Evolutionary conservation across 2,113 vertebrate species (phyloP), one percentile per base, ranked within the genome.

Genomic region (Macquaria australasica): DNA sequence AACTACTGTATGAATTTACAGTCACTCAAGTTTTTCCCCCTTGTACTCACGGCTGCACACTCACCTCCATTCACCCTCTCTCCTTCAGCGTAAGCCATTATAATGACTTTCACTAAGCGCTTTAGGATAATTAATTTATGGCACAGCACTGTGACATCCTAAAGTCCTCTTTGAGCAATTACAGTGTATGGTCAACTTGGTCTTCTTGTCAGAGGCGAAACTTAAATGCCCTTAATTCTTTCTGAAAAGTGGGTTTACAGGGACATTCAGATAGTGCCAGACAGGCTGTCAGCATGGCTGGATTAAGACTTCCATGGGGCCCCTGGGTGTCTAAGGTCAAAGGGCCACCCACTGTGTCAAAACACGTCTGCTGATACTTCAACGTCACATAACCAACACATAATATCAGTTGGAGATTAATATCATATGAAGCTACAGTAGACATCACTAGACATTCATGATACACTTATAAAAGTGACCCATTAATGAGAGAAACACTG

Each of bases 81-180:
- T 82, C 68, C 72, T 81, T 88, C 79, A 81, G 50, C 43, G 79
- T 72, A 67, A 91, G 82, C 82, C 76, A 84, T 91, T 81, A 86
- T 78, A 74, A 80, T 88, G 77, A 90, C 88, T 91, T 87, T 77
- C 83, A 89, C 78, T 88, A 89, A 93, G 86, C 82, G 70, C 91
- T 90, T 92, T 90, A 89, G 86, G 80, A 74, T 88, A 90, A 93
- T 93, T 89, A 77, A 93, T 93, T 91, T 82, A 89, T 86, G 87
- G 88, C 81, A 81, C 78, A 77, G 74, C 73, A 76, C 88, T 87
- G 91, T 91, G 88, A 86, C 88, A 88, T 84, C 86, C 79, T 72
- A 77, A 88, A 92, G 89, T 86, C 88, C 80, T 86, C 74, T 85
- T 77, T 91, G 78, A 91, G 81, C 79, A 89, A 82, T 90, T 89